phyloP scores from a whole-genome alignment of 2,888 invertebrate genomes.

The Ichneumoninae sp. region DNA sequence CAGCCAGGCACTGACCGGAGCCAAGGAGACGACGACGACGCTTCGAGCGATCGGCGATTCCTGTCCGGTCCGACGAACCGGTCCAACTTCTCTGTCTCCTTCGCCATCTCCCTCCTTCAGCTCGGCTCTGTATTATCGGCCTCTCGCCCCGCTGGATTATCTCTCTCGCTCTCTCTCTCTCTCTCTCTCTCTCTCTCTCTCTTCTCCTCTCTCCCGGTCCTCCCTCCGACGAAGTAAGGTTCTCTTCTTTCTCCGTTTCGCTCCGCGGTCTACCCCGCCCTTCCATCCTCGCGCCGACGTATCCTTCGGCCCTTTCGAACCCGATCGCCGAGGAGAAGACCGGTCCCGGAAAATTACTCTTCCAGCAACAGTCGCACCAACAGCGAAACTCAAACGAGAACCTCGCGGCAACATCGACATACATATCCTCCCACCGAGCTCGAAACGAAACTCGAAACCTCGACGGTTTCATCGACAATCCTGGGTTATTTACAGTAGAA shows the following conservation, averaged over 20 bases:
- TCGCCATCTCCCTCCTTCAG: conserved; percentile 37
- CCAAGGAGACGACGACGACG: conserved; percentile 78
- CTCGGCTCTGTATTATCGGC: conserved; percentile 54
- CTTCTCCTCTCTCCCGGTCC: conserved; percentile 37
- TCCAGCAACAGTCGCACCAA: conserved; percentile 65
- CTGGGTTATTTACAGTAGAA: background rate
- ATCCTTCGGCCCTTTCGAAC: conserved; percentile 68
- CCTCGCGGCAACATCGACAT: conserved; percentile 58
- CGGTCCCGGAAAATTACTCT: conserved; percentile 79
- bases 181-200: conserved; percentile 35
- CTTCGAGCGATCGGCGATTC: conserved; percentile 79
- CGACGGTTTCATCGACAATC: background rate
- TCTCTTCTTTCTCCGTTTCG: conserved; percentile 43
- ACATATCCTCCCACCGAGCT: conserved; percentile 30
- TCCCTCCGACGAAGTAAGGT: conserved; percentile 35
- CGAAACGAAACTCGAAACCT: background rate
- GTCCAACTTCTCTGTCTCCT: conserved; percentile 72
- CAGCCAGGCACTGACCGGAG: conserved; percentile 80
- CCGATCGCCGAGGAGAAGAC: conserved; percentile 73
- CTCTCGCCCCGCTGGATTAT: conserved; percentile 46
- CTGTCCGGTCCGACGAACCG: conserved; percentile 76
- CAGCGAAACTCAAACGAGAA: conserved; percentile 70
- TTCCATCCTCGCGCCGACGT: conserved; percentile 54
- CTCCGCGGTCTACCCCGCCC: conserved; percentile 63
- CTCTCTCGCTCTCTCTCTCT: conserved; percentile 35